Evolutionary conservation across 2,888 invertebrate species (phyloP).

Genomic region (Phymatocera aterrima): DNA sequence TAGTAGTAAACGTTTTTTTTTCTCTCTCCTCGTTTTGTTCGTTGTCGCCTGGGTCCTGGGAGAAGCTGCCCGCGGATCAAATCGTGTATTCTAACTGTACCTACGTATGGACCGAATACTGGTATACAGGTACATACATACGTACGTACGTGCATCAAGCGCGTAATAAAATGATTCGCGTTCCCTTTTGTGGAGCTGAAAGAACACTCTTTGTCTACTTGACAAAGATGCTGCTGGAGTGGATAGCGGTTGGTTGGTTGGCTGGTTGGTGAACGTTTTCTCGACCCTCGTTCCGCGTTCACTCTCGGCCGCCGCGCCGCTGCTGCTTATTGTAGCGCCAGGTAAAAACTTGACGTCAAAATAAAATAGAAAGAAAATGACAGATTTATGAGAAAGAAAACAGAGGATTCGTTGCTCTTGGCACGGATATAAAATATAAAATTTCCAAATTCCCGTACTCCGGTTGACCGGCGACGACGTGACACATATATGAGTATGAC

Average conservation of each 20-base stretch:
- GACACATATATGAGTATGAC: not conserved
- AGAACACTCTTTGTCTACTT: slow-evolving; percentile 27
- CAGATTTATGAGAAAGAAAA: not conserved
- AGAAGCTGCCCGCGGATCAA: not conserved
- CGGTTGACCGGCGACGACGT: not conserved
- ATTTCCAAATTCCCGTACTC: slow-evolving; percentile 28
- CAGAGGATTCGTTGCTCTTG: slow-evolving; percentile 16
- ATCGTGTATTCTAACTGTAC: not conserved
- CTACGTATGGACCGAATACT: not conserved
- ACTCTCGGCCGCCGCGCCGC: not conserved
- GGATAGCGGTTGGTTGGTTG: slow-evolving; percentile 10
- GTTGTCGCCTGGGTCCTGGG: not conserved
- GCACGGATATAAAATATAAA: slow-evolving; percentile 40
- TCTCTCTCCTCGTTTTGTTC: not conserved
- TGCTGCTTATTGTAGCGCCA: slow-evolving; percentile 33
- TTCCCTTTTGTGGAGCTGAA: slow-evolving; percentile 26
- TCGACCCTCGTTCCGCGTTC: slow-evolving; percentile 9
- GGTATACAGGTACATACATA: not conserved
- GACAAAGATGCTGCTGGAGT: slow-evolving; percentile 41
- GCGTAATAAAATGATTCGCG: slow-evolving; percentile 42
- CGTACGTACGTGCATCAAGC: not conserved
- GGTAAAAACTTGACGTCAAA: slow-evolving; percentile 35
- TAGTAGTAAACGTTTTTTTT: slow-evolving; percentile 14
- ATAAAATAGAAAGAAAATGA: not conserved
- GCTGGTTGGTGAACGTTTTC: not conserved